Percentiles rank a stretch among this genome's conserved stretches.
These are phyloP conservation scores for Acanthopagrus latus DNA, from an alignment of 2,797 vertebrate genomes.

Conservation along the genomic window DNA sequence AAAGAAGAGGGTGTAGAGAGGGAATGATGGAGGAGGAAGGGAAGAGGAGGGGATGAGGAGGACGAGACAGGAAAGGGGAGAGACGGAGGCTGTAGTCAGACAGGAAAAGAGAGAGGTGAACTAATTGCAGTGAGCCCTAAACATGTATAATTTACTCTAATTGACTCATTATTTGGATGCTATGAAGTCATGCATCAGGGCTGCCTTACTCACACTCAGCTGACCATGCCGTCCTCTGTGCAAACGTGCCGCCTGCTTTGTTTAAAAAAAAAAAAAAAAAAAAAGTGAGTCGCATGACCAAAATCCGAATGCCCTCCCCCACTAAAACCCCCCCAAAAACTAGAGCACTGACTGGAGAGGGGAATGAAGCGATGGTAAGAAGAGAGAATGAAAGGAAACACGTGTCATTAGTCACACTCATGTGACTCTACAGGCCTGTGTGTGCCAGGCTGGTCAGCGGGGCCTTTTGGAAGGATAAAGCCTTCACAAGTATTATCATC, in stretches of 20 bases:
- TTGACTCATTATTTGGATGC: slow-evolving; percentile 77
- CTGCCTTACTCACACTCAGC: slow-evolving; percentile 69
- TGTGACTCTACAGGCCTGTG: slow-evolving; percentile 39
- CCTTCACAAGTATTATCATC: slow-evolving; percentile 26
- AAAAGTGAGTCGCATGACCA: slow-evolving; percentile 39
- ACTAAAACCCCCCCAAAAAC: background rate
- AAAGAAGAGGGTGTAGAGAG: slow-evolving; percentile 2
- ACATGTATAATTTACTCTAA: slow-evolving; percentile 81
- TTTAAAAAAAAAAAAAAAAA: slow-evolving; percentile 35
- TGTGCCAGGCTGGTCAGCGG: slow-evolving; percentile 47
- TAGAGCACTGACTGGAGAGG: slow-evolving; percentile 30
- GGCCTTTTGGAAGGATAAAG: slow-evolving; percentile 31
- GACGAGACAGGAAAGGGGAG: slow-evolving; percentile 31
- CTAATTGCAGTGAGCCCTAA: slow-evolving; percentile 69
- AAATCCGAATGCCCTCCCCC: slow-evolving; percentile 12
- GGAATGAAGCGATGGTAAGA: slow-evolving; percentile 3
- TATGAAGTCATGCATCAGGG: slow-evolving; percentile 79
- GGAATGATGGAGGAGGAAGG: slow-evolving; percentile 24
- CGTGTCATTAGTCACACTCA: slow-evolving; percentile 63
- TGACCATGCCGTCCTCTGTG: slow-evolving; percentile 54
- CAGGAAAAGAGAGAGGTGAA: slow-evolving; percentile 65
- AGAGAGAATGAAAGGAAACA: slow-evolving; percentile 31
- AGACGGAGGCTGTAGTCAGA: slow-evolving; percentile 37
- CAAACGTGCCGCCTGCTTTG: slow-evolving; percentile 42
- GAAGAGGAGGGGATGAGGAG: slow-evolving; percentile 11